Base-by-base conservation (phyloP, 2,888 invertebrate species). In the Ariolimax columbianus region DNA sequence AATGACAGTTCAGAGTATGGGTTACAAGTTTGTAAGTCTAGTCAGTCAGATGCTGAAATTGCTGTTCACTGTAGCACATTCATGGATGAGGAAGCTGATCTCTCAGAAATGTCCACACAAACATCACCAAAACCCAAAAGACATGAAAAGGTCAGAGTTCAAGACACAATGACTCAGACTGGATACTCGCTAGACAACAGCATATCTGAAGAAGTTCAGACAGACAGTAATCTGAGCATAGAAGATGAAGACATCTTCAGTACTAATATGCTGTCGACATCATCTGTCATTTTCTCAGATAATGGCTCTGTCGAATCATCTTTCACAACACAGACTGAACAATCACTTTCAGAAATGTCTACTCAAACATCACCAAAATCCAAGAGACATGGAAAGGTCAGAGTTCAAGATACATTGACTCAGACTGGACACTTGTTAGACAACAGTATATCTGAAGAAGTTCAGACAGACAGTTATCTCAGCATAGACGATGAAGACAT, bases 351-450 rank as follows among this genome's bases (percentile, higher is more conserved):
- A 51, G 83, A 83, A 14, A 55, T 70, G 19, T 78, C 78, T 38
- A 83, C 83, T n/a, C 83, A 83, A 55, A 83, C 83, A 51, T n/a
- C n/a, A n/a, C 23, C 77, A 36, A 66, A n/a, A n/a, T n/a, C 55
- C 1, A 23, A 43, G 55, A 63, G 38, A 17, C n/a, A 43, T 9
- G 70, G 30, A 30, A 40, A 47, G 33, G 33, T 83, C 59, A 30
- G 63, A 59, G 80, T 87, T 17, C 82, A 79, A 30, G 87, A 89
- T 70, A 70, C 84, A 38, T 43, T 81, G 47, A 89, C 88, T 43
- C 91, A 91, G 78, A 91, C 91, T 40, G 87, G 89, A n/a, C 55
- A 51, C 7, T 91, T 91, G 7, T 59, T 91, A 30, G 78, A 87
- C 40, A 85, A 90, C 85, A 43, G 89, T 36, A 73, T 86, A 17